Percentiles rank a stretch among this genome's conserved stretches.
These are phyloP conservation scores for Nyctereutes procyonoides DNA, from an alignment of 2,113 vertebrate species.

Conservation along the genomic window DNA sequence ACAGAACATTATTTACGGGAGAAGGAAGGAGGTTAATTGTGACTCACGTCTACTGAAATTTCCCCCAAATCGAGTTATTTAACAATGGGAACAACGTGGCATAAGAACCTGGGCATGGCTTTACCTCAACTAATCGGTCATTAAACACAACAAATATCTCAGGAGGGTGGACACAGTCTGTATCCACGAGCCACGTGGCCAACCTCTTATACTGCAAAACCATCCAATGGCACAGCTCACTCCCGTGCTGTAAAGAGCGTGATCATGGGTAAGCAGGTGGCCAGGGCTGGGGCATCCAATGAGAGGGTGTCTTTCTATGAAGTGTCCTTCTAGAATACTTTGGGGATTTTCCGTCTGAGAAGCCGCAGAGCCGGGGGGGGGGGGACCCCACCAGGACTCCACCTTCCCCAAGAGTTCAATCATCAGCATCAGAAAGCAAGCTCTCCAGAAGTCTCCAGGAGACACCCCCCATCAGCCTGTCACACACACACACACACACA, in stretches of 20 bases:
- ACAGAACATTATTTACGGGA: background rate
- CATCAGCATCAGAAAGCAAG: background rate
- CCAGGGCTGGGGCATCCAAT: background rate
- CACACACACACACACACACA: too few species aligned
- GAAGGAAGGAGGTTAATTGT: background rate
- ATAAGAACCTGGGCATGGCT: background rate
- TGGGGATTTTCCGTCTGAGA: background rate
- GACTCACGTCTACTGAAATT: conserved; percentile 20
- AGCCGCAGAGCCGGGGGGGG: background rate
- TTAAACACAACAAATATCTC: conserved; percentile 26
- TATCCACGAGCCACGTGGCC: background rate
- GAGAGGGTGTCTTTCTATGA: background rate
- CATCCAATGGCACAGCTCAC: background rate
- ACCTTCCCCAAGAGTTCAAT: background rate
- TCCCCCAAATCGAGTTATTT: background rate
- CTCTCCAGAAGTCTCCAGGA: background rate
- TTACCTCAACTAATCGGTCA: background rate
- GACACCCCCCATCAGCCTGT: too few species aligned
- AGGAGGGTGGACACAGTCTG: background rate
- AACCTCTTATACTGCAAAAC: background rate
- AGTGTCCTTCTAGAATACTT: background rate
- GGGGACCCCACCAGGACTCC: background rate
- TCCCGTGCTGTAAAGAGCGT: background rate
- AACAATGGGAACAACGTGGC: background rate
- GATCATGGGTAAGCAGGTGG: background rate